Evolutionary conservation across 2,888 invertebrate genomes (phyloP).

Genomic region (Sinelater perroti): DNA sequence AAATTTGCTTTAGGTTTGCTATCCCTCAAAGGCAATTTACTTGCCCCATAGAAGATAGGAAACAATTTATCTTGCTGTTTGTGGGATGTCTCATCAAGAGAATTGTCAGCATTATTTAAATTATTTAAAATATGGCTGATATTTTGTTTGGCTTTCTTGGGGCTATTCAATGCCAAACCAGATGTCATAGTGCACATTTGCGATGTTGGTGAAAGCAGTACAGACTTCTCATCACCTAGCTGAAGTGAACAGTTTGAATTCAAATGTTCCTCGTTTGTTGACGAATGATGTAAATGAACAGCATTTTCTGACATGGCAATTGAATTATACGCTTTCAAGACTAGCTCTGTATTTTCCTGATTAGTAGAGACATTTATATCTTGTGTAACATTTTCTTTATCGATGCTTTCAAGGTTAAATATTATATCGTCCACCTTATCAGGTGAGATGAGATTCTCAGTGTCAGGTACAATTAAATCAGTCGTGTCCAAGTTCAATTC

Average conservation of each 20-base stretch:
- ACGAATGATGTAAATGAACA: constrained; percentile 45
- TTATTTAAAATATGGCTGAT: constrained; percentile 49
- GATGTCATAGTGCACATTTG: constrained; percentile 65
- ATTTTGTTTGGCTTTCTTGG: constrained; percentile 56
- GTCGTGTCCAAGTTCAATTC: constrained; percentile 51
- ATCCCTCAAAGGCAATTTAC: constrained; percentile 33
- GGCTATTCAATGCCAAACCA: constrained; percentile 61
- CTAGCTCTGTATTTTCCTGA: constrained; percentile 39
- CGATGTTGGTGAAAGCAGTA: constrained; percentile 61
- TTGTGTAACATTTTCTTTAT: constrained; percentile 48
- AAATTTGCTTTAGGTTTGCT: constrained; percentile 29
- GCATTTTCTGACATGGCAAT: constrained; percentile 48
- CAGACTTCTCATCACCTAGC: constrained; percentile 34
- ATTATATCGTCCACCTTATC: constrained; percentile 43
- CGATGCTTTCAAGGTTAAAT: constrained; percentile 55
- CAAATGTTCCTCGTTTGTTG: constrained; percentile 26
- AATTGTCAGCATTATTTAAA: constrained; percentile 43
- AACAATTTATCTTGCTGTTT: constrained; percentile 55
- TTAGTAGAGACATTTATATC: constrained; percentile 29
- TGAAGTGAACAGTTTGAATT: constrained; percentile 21
- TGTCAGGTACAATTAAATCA: constrained; percentile 50
- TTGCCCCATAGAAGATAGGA: constrained; percentile 59
- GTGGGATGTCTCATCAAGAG: constrained; percentile 38
- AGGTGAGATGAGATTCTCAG: constrained; percentile 47
- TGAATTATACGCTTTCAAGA: constrained; percentile 46